Evolutionary conservation across 2,113 vertebrate genomes (phyloP), one percentile per base, ranked within the genome.

Genomic region (Gulo gulo): DNA sequence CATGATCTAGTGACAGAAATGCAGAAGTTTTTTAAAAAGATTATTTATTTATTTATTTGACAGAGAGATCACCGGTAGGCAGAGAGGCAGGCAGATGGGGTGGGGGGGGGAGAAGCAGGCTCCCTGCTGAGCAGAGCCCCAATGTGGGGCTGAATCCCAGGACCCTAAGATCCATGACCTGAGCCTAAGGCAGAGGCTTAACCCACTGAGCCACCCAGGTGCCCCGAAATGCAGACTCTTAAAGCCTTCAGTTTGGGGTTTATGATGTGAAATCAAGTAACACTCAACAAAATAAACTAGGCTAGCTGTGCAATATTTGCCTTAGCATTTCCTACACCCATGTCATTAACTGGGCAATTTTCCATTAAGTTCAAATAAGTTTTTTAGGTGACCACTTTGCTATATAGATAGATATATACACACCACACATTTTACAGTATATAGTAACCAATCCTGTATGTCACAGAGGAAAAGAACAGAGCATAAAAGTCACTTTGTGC

Each of bases 361-460:
- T 81, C n/a, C 67, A 93, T 52, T 79, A 97, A 85, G 50, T 84
- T 85, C 45, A 86, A 67, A 88, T 57, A 65, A 15, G 16, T 82
- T 96, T 91, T 83, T 29, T 42, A 89, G n/a, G 73, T 91, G 67
- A 4, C 24, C 26, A 94, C 79, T 69, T 82, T 93, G 15, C 4
- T 42, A 81, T 83, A n/a, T n/a, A n/a, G n/a, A n/a, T n/a, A n/a
- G n/a, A n/a, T n/a, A 47, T 92, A 88, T 4, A 83, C 52, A 88
- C 36, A 87, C 63, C 55, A 95, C 61, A 95, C 63, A 85, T 95
- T 97, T 92, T 88, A 94, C 5, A 96, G 76, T 71, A 90, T 57
- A 55, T 15, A 80, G 3, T 90, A 93, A 74, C 34, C 15, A 94
- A 80, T 91, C 39, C 11, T 78, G 14, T 73, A 96, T 80, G 47